Conservation (phyloP, 2,113 vertebrate genomes). For the Chascanopsetta lugubris region DNA sequence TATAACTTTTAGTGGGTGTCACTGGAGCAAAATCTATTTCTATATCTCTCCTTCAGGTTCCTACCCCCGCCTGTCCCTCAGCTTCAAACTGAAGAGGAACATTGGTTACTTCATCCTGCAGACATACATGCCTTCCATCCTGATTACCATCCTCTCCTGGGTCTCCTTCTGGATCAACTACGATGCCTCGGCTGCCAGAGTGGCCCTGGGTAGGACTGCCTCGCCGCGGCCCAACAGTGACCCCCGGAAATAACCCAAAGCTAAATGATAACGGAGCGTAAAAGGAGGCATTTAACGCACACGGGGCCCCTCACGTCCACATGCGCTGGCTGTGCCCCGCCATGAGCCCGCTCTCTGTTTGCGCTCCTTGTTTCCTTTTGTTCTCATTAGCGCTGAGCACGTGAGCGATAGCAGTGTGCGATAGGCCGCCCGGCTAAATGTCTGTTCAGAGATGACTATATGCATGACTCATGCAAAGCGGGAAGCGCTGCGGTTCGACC, state of each 20-base stretch:
- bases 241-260: constrained; percentile 55
- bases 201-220: constrained; percentile 92
- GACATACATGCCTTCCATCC: constrained; percentile 99
- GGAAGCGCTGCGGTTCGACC: constrained; percentile 70
- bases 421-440: constrained; percentile 71
- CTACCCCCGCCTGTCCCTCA: constrained; percentile 97
- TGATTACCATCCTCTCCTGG: constrained; percentile 99
- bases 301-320: constrained; percentile 19
- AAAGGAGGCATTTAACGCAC: constrained; percentile 46
- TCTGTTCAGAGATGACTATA: constrained; percentile 73
- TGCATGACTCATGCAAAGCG: constrained; percentile 74
- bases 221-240: constrained; percentile 50
- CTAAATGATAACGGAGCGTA: constrained; percentile 55
- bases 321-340: constrained; percentile 22
- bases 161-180: constrained; percentile 99
- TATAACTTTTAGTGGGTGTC: constrained; percentile 39
- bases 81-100: constrained; percentile 99
- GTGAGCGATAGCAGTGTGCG: constrained; percentile 65
- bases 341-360: constrained; percentile 36
- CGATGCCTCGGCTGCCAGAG: constrained; percentile 97
- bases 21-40: constrained; percentile 47
- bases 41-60: constrained; percentile 83
- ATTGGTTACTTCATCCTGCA: constrained; percentile 99
- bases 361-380: constrained; percentile 39
- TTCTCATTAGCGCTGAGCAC: constrained; percentile 67